A percentile compares a stretch with the other conserved stretches of the same genome.
These are phyloP conservation scores for Apantesis nais DNA, from an alignment of 2,888 invertebrate species.

Conservation along the genomic window DNA sequence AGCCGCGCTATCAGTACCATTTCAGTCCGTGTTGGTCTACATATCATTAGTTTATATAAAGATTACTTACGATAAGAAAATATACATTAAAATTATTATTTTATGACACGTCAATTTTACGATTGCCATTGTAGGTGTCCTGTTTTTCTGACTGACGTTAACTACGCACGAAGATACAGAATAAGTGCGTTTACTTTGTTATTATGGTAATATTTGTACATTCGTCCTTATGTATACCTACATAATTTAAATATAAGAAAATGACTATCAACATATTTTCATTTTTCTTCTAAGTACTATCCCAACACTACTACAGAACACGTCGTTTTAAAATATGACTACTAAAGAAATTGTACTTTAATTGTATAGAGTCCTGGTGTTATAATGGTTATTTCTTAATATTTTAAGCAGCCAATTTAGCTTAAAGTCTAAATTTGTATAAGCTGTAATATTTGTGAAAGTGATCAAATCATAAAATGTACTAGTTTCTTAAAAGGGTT, in stretches of 20 bases:
- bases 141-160: not conserved
- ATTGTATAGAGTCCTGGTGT: not conserved
- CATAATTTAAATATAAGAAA: not conserved
- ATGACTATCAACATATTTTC: not conserved
- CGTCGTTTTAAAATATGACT: too few relatives aligned
- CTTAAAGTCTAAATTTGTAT: too few relatives aligned
- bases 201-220: not conserved
- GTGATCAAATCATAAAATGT: not conserved
- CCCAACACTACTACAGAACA: not conserved
- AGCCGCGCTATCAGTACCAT: conserved; percentile 10
- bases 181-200: not conserved
- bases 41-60: conserved; percentile 8
- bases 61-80: conserved; percentile 10
- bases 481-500: not conserved
- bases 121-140: not conserved
- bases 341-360: not conserved
- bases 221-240: not conserved
- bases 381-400: too few relatives aligned
- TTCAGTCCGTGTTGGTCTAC: conserved; percentile 12
- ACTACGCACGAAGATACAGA: not conserved
- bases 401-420: too few relatives aligned
- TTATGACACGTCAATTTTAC: not conserved
- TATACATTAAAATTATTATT: not conserved
- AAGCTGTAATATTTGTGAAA: not conserved
- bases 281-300: not conserved